phyloP scores from a whole-genome alignment of 2,113 vertebrate genomes.

The Etheostoma cragini region DNA sequence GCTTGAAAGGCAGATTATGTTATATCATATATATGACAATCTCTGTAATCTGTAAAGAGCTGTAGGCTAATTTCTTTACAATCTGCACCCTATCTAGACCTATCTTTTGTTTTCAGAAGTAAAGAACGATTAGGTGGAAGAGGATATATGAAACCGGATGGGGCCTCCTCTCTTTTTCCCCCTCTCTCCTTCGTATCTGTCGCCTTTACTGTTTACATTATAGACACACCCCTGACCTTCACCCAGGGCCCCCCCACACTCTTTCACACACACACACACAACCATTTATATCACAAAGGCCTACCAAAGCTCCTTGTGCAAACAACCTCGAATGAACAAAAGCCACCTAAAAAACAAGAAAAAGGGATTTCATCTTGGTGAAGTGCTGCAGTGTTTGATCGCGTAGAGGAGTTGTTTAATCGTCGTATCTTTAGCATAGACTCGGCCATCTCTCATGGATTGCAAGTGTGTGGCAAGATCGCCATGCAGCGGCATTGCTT shows the following conservation, averaged over 20 bases:
- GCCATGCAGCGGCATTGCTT: conserved; percentile 61
- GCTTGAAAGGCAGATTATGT: neutral
- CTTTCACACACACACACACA: conserved; percentile 29
- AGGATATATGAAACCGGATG: conserved; percentile 64
- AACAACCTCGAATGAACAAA: conserved; percentile 9
- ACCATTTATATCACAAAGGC: conserved; percentile 22
- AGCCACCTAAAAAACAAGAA: neutral
- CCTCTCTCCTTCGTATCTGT: conserved; percentile 63
- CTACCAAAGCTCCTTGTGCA: conserved; percentile 24
- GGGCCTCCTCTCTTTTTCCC: conserved; percentile 50
- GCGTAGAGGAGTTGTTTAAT: conserved; percentile 6
- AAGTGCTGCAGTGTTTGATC: neutral
- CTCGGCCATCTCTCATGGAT: conserved; percentile 38
- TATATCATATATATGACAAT: neutral
- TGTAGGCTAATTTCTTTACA: neutral
- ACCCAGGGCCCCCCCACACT: conserved; percentile 49
- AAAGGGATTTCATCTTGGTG: neutral
- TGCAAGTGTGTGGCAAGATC: conserved; percentile 61
- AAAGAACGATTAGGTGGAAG: conserved; percentile 35
- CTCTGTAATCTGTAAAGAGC: neutral
- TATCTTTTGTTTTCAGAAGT: conserved; percentile 37
- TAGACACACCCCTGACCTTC: conserved; percentile 78
- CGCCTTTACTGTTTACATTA: conserved; percentile 70
- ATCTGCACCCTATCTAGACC: neutral
- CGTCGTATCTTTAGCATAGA: conserved; percentile 22